A percentile compares a stretch with the other conserved stretches of the same genome.
phyloP scores from a whole-genome alignment of 1,140 invertebrate species.

The Ganaspis sp. region DNA sequence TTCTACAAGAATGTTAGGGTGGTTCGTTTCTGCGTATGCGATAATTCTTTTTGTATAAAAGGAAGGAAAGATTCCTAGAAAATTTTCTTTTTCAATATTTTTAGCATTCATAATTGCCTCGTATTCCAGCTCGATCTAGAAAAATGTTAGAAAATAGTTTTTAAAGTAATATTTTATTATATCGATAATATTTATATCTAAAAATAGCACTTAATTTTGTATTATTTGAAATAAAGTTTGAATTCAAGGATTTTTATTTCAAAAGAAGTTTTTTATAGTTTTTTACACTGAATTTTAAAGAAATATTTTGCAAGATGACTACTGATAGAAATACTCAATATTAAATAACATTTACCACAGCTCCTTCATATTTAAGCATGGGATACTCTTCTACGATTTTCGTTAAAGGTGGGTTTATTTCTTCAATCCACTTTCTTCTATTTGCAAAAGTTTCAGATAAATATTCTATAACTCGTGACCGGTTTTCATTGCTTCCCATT shows the following conservation, averaged over 20 bases:
- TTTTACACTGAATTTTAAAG: too few relatives aligned
- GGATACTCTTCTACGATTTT: slow-evolving; percentile 30
- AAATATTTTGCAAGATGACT: too few relatives aligned
- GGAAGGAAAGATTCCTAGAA: background rate
- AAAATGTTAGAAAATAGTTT: background rate
- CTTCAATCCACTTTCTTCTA: slow-evolving; percentile 23
- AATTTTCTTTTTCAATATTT: background rate
- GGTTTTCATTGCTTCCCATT: background rate
- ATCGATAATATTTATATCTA: too few relatives aligned
- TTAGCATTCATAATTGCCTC: background rate
- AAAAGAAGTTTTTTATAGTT: too few relatives aligned
- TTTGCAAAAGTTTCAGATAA: background rate
- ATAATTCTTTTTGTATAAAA: slow-evolving; percentile 4
- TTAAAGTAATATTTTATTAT: too few relatives aligned
- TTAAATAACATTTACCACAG: too few relatives aligned
- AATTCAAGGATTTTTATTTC: too few relatives aligned
- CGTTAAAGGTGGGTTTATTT: slow-evolving; percentile 12
- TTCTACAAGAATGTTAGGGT: background rate
- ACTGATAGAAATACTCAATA: too few relatives aligned
- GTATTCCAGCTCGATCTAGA: slow-evolving; percentile 2
- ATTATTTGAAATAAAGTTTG: too few relatives aligned
- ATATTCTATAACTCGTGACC: background rate
- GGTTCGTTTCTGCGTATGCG: background rate
- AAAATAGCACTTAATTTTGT: too few relatives aligned
- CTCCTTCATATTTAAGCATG: slow-evolving; percentile 25